phyloP scores from a whole-genome alignment of 2,888 invertebrate species.

The Smittia sp. region DNA sequence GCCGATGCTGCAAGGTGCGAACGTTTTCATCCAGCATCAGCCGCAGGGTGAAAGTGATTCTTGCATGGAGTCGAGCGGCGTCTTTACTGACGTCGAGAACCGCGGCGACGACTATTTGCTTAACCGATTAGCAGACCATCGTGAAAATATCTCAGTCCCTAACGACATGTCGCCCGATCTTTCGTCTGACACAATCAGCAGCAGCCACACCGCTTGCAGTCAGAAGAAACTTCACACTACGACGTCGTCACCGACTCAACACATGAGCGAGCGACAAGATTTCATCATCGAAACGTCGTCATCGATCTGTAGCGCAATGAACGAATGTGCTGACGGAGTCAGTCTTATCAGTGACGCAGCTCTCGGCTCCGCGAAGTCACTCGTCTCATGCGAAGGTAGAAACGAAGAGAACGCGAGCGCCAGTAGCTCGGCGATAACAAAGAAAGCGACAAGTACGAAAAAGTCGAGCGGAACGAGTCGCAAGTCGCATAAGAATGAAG shows the following conservation, averaged over 20 bases:
- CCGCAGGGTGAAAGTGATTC: slow-evolving; percentile 68
- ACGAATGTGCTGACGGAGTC: slow-evolving; percentile 12
- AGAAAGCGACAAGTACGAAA: slow-evolving; percentile 22
- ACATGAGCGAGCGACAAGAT: slow-evolving; percentile 43
- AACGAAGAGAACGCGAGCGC: slow-evolving; percentile 25
- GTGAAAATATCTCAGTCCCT: slow-evolving; percentile 46
- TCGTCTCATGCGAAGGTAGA: background rate
- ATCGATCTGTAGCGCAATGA: slow-evolving; percentile 23
- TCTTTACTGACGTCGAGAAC: slow-evolving; percentile 82
- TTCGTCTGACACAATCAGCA: slow-evolving; percentile 56
- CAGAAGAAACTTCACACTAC: slow-evolving; percentile 52
- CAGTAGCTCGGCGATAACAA: slow-evolving; percentile 19
- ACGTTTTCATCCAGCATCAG: slow-evolving; percentile 55
- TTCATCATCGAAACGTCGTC: slow-evolving; percentile 22
- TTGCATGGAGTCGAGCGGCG: slow-evolving; percentile 85
- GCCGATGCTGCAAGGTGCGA: slow-evolving; percentile 53
- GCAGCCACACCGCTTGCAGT: slow-evolving; percentile 57
- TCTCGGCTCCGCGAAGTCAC: slow-evolving; percentile 39
- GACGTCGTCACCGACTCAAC: slow-evolving; percentile 42
- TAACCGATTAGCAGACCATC: slow-evolving; percentile 50
- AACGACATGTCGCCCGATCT: slow-evolving; percentile 66
- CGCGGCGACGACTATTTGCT: slow-evolving; percentile 61
- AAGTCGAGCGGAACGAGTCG: slow-evolving; percentile 46
- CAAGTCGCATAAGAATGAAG: slow-evolving; percentile 56
- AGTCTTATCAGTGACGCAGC: slow-evolving; percentile 39